Conservation (phyloP, 2,113 vertebrate species). For the Chaenocephalus aceratus region DNA sequence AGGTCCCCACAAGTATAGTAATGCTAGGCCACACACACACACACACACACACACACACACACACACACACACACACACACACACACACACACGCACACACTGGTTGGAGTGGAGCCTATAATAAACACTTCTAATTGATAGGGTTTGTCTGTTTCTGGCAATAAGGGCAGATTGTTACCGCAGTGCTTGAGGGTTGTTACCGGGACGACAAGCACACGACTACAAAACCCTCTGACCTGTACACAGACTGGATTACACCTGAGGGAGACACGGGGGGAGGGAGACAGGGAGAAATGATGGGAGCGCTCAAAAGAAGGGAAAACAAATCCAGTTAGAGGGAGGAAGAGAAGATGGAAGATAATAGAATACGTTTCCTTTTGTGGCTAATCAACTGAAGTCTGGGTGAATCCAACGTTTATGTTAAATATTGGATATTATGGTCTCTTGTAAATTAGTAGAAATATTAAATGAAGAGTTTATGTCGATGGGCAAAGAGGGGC, state of each 20-base stretch:
- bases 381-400: not conserved
- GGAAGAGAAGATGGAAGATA: not conserved
- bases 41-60: not conserved
- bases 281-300: not conserved
- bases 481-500: not conserved
- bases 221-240: slow-evolving; percentile 50
- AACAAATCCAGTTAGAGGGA: not conserved
- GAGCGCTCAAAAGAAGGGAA: not conserved
- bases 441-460: not conserved
- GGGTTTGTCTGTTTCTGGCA: slow-evolving; percentile 33
- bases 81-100: not conserved
- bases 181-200: slow-evolving; percentile 30
- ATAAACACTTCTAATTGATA: slow-evolving; percentile 47
- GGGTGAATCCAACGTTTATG: not conserved
- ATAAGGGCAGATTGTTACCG: slow-evolving; percentile 43
- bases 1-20: no score
- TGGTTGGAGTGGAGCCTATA: slow-evolving; percentile 22
- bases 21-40: not conserved
- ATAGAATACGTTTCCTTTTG: no score
- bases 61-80: no score
- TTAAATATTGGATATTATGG: not conserved
- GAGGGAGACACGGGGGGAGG: slow-evolving; percentile 5
- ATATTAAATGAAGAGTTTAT: not conserved
- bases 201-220: slow-evolving; percentile 17
- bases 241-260: slow-evolving; percentile 33